Conservation (phyloP, 2,888 invertebrate species). For the Penaeus monodon region DNA sequence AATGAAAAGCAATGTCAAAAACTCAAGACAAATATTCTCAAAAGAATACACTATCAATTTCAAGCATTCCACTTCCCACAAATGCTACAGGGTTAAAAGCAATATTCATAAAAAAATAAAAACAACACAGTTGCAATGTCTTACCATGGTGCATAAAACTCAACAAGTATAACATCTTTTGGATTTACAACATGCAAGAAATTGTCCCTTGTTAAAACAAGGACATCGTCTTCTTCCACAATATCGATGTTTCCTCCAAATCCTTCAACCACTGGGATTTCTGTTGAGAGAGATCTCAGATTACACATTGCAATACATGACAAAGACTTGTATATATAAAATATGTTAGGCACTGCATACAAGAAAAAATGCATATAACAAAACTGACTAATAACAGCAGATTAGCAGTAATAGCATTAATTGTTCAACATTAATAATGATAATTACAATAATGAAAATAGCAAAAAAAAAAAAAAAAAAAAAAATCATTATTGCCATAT, state of each 20-base stretch:
- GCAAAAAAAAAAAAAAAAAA: too few relatives aligned
- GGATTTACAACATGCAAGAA: constrained; percentile 70
- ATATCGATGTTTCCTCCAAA: constrained; percentile 67
- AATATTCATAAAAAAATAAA: neutral
- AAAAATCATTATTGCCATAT: too few relatives aligned
- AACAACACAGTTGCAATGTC: constrained; percentile 7
- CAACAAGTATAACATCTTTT: constrained; percentile 72
- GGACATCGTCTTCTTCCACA: constrained; percentile 70
- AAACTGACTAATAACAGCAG: too few relatives aligned
- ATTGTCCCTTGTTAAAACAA: constrained; percentile 70
- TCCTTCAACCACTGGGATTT: constrained; percentile 60
- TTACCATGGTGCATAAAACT: constrained; percentile 75
- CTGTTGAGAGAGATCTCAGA: constrained; percentile 32
- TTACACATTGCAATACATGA: neutral
- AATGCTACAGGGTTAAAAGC: neutral
- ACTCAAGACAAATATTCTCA: neutral
- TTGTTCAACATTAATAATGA: too few relatives aligned
- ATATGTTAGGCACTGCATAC: too few relatives aligned
- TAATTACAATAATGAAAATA: too few relatives aligned
- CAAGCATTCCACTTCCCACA: neutral
- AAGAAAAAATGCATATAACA: too few relatives aligned
- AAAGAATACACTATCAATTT: neutral
- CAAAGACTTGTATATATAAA: too few relatives aligned
- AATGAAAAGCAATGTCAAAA: too few relatives aligned
- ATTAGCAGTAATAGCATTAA: too few relatives aligned